A percentile compares a stretch with the other conserved stretches of the same genome.
Conservation (phyloP, 2,888 invertebrate species). For the Bugula neritina region DNA sequence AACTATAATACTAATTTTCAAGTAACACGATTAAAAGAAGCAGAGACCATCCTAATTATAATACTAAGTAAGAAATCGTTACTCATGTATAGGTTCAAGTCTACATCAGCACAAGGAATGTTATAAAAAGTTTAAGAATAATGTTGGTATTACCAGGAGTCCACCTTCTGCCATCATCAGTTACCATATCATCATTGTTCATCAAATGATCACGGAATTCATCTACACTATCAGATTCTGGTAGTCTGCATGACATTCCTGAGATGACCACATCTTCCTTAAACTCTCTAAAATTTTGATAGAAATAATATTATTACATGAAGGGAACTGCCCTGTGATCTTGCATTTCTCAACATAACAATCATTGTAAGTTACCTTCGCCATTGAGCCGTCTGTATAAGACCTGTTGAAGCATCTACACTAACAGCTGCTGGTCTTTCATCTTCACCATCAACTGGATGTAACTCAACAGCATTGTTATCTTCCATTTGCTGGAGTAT, state of each 20-base stretch:
- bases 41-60: too few relatives aligned
- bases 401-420: neutral
- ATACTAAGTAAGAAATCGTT: too few relatives aligned
- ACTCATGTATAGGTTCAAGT: too few relatives aligned
- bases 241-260: constrained; percentile 64
- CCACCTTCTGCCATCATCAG: constrained; percentile 86
- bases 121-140: too few relatives aligned
- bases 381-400: neutral
- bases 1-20: too few relatives aligned
- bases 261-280: constrained; percentile 55
- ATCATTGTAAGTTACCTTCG: too few relatives aligned
- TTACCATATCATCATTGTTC: constrained; percentile 84
- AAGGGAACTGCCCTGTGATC: neutral
- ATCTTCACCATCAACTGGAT: neutral
- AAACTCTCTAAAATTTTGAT: constrained; percentile 26
- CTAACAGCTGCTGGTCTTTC: neutral
- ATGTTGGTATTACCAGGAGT: constrained; percentile 59
- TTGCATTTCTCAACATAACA: too few relatives aligned
- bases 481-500: neutral
- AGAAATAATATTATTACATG: neutral
- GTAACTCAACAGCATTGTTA: too few relatives aligned
- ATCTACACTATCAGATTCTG: constrained; percentile 81
- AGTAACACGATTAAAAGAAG: too few relatives aligned
- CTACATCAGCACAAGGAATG: too few relatives aligned
- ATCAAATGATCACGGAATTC: constrained; percentile 88